These are phyloP conservation scores for Drosophila greeni DNA, from an alignment of 2,888 invertebrate species.

Conservation along the genomic window DNA sequence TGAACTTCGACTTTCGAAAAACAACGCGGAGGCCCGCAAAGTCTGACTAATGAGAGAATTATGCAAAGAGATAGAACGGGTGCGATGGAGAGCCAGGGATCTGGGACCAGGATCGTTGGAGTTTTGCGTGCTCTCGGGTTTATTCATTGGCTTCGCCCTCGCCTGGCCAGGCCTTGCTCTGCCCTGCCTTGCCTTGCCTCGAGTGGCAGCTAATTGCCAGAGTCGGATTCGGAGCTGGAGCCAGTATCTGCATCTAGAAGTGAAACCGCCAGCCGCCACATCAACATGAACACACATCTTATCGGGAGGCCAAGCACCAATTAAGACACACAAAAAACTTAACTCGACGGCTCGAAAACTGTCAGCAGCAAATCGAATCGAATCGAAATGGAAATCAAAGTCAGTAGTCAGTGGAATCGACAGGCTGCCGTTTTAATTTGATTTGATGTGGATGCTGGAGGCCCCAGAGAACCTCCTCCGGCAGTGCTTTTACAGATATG, in stretches of 20 bases:
- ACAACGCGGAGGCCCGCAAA: slow-evolving; percentile 27
- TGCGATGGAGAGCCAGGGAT: slow-evolving; percentile 41
- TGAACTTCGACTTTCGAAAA: slow-evolving; percentile 72
- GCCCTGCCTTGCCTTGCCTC: neutral
- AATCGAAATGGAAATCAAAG: slow-evolving; percentile 65
- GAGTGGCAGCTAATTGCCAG: slow-evolving; percentile 27
- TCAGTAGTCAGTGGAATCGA: slow-evolving; percentile 40
- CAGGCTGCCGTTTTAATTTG: slow-evolving; percentile 63
- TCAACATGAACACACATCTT: slow-evolving; percentile 69
- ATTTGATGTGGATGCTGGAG: slow-evolving; percentile 43
- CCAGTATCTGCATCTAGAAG: slow-evolving; percentile 21
- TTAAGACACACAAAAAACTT: slow-evolving; percentile 66
- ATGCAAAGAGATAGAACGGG: slow-evolving; percentile 65
- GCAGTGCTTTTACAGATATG: slow-evolving; percentile 4
- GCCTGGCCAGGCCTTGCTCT: neutral
- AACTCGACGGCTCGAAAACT: slow-evolving; percentile 53
- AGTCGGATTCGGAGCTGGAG: slow-evolving; percentile 1
- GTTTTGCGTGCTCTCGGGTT: slow-evolving; percentile 23
- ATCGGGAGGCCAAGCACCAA: slow-evolving; percentile 58
- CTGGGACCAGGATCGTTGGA: slow-evolving; percentile 22
- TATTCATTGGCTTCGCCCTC: slow-evolving; percentile 26
- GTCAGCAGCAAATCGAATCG: slow-evolving; percentile 39
- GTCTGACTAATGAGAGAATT: slow-evolving; percentile 70
- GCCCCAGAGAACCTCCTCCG: slow-evolving; percentile 18
- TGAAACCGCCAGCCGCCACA: slow-evolving; percentile 26